phyloP scores from a whole-genome alignment of 1,140 invertebrate genomes.

The Meteorus sp. region DNA sequence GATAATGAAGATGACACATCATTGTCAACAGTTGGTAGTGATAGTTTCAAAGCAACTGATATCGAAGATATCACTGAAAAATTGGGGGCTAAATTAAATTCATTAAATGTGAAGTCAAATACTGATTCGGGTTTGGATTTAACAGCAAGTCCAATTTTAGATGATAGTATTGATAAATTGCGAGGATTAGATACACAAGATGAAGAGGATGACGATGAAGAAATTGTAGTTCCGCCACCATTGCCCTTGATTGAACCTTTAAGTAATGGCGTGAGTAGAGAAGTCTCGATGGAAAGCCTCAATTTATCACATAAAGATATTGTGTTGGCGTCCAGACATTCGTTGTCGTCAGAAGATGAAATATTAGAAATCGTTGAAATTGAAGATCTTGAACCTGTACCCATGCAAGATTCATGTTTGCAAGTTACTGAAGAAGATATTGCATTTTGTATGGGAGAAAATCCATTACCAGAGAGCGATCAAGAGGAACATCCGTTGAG shows the following conservation, averaged over 20 bases:
- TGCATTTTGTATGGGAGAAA: constrained; percentile 81
- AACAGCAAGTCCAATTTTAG: constrained; percentile 44
- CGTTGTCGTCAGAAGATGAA: constrained; percentile 64
- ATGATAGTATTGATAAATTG: constrained; percentile 42
- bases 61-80: constrained; percentile 55
- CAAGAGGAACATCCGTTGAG: constrained; percentile 80
- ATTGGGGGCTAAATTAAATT: constrained; percentile 49
- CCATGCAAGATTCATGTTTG: constrained; percentile 79
- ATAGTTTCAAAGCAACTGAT: constrained; percentile 49
- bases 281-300: constrained; percentile 78
- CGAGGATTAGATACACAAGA: constrained; percentile 43
- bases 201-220: constrained; percentile 71
- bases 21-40: constrained; percentile 48
- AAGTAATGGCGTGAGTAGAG: constrained; percentile 65
- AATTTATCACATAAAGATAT: constrained; percentile 62
- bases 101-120: constrained; percentile 47
- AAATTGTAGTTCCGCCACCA: constrained; percentile 74
- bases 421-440: constrained; percentile 93
- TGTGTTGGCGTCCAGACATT: constrained; percentile 48
- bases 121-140: constrained; percentile 44
- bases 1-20: constrained; percentile 51
- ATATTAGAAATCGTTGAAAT: constrained; percentile 82
- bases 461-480: constrained; percentile 72
- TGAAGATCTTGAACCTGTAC: constrained; percentile 78
- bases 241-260: constrained; percentile 74